Conservation (phyloP, 2,113 vertebrate species). For the Ariopsis seemanni region DNA sequence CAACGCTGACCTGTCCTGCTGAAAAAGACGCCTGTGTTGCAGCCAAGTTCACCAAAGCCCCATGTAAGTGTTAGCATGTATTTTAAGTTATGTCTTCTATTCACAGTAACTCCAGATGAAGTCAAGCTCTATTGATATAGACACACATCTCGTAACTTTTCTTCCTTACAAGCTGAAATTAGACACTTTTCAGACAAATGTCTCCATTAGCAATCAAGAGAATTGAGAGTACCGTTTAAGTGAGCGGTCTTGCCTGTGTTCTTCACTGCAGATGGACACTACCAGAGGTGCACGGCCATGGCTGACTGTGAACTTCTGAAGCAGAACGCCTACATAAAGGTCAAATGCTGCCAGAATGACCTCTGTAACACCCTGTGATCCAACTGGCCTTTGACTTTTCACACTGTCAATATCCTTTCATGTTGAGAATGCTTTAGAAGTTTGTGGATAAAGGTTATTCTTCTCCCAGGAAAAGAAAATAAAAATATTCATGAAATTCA, state of each 20-base stretch:
- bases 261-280: slow-evolving; percentile 60
- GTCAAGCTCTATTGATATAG: not conserved
- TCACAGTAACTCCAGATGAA: not conserved
- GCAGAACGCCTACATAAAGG: slow-evolving; percentile 64
- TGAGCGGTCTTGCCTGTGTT: not conserved
- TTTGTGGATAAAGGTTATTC: not conserved
- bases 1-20: slow-evolving; percentile 57
- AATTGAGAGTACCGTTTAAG: not conserved
- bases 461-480: not conserved
- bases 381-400: not conserved
- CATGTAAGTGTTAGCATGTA: slow-evolving; percentile 57
- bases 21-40: slow-evolving; percentile 64
- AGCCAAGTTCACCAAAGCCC: slow-evolving; percentile 59
- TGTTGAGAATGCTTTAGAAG: not conserved
- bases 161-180: not conserved
- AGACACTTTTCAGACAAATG: not conserved
- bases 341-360: slow-evolving; percentile 65
- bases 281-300: slow-evolving; percentile 70
- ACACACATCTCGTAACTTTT: not conserved
- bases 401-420: not conserved
- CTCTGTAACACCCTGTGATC: slow-evolving; percentile 66
- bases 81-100: not conserved
- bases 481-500: slow-evolving; percentile 2
- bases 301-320: slow-evolving; percentile 64
- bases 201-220: not conserved